Percentiles rank a stretch among this genome's conserved stretches.
Conservation (phyloP, 35 echinoderm and acorn worm species). For the Amphiura filiformis region DNA sequence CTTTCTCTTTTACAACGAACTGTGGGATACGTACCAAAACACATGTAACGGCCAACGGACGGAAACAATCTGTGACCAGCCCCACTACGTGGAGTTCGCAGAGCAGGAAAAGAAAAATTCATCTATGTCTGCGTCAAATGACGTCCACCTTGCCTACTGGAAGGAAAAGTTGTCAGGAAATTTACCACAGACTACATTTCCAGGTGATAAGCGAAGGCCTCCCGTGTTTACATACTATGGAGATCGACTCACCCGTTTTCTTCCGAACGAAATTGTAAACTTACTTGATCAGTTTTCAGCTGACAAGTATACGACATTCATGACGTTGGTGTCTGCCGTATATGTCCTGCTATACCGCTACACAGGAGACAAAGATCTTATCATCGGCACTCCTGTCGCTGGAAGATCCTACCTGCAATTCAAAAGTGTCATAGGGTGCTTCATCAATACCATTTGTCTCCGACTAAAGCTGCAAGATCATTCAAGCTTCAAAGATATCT, state of each 20-base stretch:
- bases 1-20: not conserved
- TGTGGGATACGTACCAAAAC: not conserved
- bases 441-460: not conserved
- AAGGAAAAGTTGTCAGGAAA: not conserved
- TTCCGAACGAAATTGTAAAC: not conserved
- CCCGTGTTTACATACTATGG: not conserved
- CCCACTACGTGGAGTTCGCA: not conserved
- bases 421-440: not conserved
- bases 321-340: not conserved
- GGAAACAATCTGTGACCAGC: not conserved
- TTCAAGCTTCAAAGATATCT: not conserved
- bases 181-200: conserved; percentile 1
- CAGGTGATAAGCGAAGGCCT: not conserved
- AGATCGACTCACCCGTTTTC: not conserved
- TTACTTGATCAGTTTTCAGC: not conserved
- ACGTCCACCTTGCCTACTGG: not conserved
- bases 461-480: not conserved
- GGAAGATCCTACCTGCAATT: not conserved
- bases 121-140: not conserved
- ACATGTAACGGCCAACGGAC: not conserved
- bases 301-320: not conserved
- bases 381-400: not conserved
- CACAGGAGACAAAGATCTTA: not conserved
- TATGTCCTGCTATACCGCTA: not conserved
- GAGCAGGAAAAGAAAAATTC: not conserved